These are phyloP conservation scores for Drosophila lacertosa DNA, from an alignment of 1,140 invertebrate species.

Conservation along the genomic window DNA sequence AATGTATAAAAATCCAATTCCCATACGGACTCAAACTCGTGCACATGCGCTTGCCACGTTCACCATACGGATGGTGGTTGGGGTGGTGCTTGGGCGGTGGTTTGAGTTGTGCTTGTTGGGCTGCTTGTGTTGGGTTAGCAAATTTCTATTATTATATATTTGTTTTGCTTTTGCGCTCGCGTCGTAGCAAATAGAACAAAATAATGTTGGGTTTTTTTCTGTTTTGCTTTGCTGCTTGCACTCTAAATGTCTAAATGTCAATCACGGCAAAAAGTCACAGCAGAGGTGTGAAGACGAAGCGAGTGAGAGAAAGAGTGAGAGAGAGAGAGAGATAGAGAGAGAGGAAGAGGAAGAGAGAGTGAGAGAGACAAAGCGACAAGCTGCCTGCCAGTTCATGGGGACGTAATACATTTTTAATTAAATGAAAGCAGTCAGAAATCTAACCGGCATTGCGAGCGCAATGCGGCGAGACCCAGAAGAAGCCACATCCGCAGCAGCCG, in stretches of 20 bases:
- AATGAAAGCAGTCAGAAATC: slow-evolving; percentile 52
- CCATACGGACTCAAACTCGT: slow-evolving; percentile 1
- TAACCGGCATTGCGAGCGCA: slow-evolving; percentile 2
- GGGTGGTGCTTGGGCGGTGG: background rate
- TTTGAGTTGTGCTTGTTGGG: background rate
- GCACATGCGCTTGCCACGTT: slow-evolving; percentile 5
- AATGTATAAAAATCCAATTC: background rate
- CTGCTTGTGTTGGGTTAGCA: slow-evolving; percentile 20
- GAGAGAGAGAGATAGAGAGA: background rate
- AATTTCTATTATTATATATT: slow-evolving; percentile 60
- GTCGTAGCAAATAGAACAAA: slow-evolving; percentile 35
- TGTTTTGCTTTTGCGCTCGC: slow-evolving; percentile 43
- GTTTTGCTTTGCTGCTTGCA: slow-evolving; percentile 52
- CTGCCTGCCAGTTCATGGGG: slow-evolving; percentile 31
- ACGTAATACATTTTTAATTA: slow-evolving; percentile 58
- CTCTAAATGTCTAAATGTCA: slow-evolving; percentile 54
- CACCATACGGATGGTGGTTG: background rate
- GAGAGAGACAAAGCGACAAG: background rate
- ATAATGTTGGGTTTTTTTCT: slow-evolving; percentile 57
- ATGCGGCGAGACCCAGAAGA: background rate
- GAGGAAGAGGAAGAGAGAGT: background rate
- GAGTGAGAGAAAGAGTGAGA: background rate
- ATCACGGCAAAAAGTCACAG: too few relatives aligned
- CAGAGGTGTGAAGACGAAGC: slow-evolving; percentile 14
- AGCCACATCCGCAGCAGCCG: slow-evolving; percentile 39